These are phyloP conservation scores for Mormoops blainvillei DNA, from an alignment of 2,113 vertebrate species.

Conservation along the genomic window DNA sequence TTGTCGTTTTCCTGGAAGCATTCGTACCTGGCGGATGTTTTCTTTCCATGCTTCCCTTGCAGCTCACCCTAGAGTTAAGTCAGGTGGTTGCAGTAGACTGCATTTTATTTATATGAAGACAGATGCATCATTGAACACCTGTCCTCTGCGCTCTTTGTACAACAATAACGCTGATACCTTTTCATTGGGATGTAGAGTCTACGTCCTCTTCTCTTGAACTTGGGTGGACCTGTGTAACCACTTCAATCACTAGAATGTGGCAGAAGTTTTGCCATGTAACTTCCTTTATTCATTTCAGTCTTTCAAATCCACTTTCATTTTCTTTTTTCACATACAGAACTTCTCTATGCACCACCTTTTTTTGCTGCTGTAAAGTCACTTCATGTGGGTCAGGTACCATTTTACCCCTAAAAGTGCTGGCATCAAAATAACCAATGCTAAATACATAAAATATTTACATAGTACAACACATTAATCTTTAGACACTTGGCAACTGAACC, in stretches of 20 bases:
- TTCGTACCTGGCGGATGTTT: not conserved
- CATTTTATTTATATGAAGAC: not conserved
- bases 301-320: no score
- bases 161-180: not conserved
- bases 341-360: no score
- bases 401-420: no score
- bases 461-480: no score
- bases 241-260: not conserved
- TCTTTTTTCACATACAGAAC: no score
- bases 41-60: not conserved
- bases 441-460: no score
- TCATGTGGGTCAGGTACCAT: no score
- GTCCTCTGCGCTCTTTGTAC: not conserved
- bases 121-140: not conserved
- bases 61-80: not conserved
- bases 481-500: no score
- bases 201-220: not conserved
- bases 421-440: no score
- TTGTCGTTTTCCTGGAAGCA: not conserved
- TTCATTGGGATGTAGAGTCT: not conserved
- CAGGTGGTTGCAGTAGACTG: no score
- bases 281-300: no score
- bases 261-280: not conserved
- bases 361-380: no score
- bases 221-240: not conserved